Percentiles rank a stretch among this genome's conserved stretches.
These are phyloP conservation scores for Tholera decimalis DNA, from an alignment of 2,888 invertebrate species.

Conservation along the genomic window DNA sequence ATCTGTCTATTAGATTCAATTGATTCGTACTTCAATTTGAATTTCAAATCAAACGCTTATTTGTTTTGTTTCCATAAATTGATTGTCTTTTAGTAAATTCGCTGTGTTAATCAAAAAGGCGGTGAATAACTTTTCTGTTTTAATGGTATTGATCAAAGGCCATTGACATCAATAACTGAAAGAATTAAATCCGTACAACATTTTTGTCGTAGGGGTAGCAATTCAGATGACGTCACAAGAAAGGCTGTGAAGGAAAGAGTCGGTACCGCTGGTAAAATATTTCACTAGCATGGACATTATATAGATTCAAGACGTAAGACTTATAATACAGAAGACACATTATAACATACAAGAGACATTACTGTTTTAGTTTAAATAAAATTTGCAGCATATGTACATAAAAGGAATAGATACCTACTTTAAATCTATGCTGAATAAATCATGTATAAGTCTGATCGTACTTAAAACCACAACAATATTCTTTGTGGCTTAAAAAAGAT, in stretches of 20 bases:
- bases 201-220: conserved; percentile 35
- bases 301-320: conserved; percentile 23
- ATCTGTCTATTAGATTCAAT: conserved; percentile 48
- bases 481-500: conserved; percentile 4
- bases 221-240: conserved; percentile 43
- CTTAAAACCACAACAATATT: conserved; percentile 19
- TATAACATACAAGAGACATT: background rate
- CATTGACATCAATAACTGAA: conserved; percentile 16
- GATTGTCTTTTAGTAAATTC: conserved; percentile 44
- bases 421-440: too few species aligned
- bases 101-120: conserved; percentile 34
- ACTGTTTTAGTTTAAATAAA: conserved; percentile 15
- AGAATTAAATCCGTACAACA: conserved; percentile 14
- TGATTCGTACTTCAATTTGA: conserved; percentile 56
- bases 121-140: conserved; percentile 14
- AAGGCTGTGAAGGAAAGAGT: conserved; percentile 46
- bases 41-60: conserved; percentile 61
- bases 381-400: too few species aligned
- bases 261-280: conserved; percentile 35
- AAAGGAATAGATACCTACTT: too few species aligned
- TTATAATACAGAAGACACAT: conserved; percentile 18
- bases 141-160: conserved; percentile 9
- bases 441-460: background rate
- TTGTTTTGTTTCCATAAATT: conserved; percentile 59
- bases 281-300: conserved; percentile 36